Percentiles rank a stretch among this genome's conserved stretches.
phyloP scores from a whole-genome alignment of 1,140 invertebrate genomes.

The Arctopsyche grandis region DNA sequence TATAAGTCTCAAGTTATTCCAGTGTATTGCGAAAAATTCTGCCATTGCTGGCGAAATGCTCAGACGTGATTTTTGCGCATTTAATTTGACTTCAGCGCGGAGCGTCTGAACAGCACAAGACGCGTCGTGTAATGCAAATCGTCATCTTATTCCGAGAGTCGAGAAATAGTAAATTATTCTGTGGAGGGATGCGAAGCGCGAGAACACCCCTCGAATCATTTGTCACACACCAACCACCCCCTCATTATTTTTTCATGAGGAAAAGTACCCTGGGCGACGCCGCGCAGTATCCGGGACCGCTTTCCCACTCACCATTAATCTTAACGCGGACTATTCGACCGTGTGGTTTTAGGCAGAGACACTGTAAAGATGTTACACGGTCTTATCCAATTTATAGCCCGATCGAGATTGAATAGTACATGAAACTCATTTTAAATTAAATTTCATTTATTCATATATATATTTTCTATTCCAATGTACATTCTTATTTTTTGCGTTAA shows the following conservation, averaged over 20 bases:
- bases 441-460: too few species aligned
- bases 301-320: slow-evolving; percentile 17
- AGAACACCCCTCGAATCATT: slow-evolving; percentile 15
- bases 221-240: slow-evolving; percentile 26
- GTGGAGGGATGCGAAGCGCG: neutral
- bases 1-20: too few species aligned
- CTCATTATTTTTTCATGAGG: slow-evolving; percentile 40
- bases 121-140: slow-evolving; percentile 27
- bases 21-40: too few species aligned
- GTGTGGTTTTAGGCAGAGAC: neutral
- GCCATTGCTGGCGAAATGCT: too few species aligned
- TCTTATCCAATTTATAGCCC: too few species aligned
- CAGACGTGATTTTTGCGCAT: too few species aligned
- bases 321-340: neutral
- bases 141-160: neutral
- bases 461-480: too few species aligned
- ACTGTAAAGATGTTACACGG: neutral
- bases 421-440: too few species aligned
- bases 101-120: neutral
- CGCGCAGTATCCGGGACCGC: neutral
- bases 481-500: too few species aligned
- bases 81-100: too few species aligned
- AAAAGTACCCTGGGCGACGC: neutral
- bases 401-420: too few species aligned
- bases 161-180: neutral